Conservation (phyloP, 2,888 invertebrate species). For the Spodoptera picta region DNA sequence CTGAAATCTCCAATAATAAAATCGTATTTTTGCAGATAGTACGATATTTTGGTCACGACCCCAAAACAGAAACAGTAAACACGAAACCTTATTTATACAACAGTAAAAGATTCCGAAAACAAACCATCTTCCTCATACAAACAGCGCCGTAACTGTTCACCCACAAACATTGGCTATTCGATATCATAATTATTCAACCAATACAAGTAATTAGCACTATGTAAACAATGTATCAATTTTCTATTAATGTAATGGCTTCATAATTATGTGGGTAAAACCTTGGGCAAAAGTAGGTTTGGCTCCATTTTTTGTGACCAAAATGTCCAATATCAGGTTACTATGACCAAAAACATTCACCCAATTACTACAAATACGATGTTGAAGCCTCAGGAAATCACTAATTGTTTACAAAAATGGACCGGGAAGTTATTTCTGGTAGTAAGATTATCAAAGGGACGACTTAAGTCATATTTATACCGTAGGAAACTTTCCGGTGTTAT, state of each 20-base stretch:
- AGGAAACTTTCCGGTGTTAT: too few relatives aligned
- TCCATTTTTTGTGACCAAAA: slow-evolving; percentile 34
- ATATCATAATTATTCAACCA: slow-evolving; percentile 37
- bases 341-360: slow-evolving; percentile 19
- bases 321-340: slow-evolving; percentile 34
- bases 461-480: too few relatives aligned
- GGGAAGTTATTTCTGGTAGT: too few relatives aligned
- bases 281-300: slow-evolving; percentile 35
- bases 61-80: too few relatives aligned
- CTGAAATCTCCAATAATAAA: too few relatives aligned
- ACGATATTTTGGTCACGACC: too few relatives aligned
- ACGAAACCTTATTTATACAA: too few relatives aligned
- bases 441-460: too few relatives aligned
- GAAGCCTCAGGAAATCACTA: neutral
- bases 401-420: neutral
- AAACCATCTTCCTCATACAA: neutral
- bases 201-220: slow-evolving; percentile 44
- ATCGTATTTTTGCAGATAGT: too few relatives aligned
- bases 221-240: slow-evolving; percentile 45
- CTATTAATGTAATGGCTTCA: slow-evolving; percentile 52
- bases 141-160: slow-evolving; percentile 8
- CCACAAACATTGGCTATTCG: slow-evolving; percentile 14
- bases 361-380: neutral
- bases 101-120: too few relatives aligned
- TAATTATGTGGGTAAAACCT: slow-evolving; percentile 45